phyloP scores from a whole-genome alignment of 2,888 invertebrate species.

The Leptinotarsa haldemani region DNA sequence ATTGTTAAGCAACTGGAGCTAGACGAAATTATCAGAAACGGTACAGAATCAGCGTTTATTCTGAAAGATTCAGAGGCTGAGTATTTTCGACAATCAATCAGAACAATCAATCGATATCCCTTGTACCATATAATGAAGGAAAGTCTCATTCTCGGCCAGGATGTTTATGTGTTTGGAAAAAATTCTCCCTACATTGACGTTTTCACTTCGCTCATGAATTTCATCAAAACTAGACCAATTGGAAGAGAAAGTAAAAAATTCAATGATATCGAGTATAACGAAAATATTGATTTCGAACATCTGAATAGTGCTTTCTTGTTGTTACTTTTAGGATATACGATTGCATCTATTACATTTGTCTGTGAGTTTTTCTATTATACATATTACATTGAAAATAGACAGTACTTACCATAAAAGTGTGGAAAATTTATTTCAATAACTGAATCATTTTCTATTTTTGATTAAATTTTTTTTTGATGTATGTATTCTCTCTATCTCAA shows the following conservation, averaged over 20 bases:
- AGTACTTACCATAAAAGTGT: background rate
- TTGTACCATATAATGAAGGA: background rate
- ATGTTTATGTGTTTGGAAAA: background rate
- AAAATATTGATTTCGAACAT: background rate
- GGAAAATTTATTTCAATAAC: too few relatives aligned
- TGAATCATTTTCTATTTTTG: too few relatives aligned
- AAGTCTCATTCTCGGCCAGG: background rate
- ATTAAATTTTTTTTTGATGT: too few relatives aligned
- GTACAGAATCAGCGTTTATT: background rate
- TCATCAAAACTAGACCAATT: background rate
- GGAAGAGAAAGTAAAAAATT: background rate
- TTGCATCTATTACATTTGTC: background rate
- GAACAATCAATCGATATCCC: background rate
- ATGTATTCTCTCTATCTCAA: too few relatives aligned
- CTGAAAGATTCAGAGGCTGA: background rate
- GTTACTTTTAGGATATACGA: background rate
- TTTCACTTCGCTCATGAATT: background rate
- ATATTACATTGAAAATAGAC: background rate
- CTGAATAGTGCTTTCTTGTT: background rate
- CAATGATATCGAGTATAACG: background rate
- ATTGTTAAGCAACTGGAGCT: background rate
- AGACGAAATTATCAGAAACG: background rate
- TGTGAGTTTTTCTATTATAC: background rate
- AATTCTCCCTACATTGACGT: constrained; percentile 1
- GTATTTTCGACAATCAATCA: background rate